These are phyloP conservation scores for Pyrocephalus nanus DNA, from an alignment of 2,797 vertebrate genomes.

Conservation along the genomic window DNA sequence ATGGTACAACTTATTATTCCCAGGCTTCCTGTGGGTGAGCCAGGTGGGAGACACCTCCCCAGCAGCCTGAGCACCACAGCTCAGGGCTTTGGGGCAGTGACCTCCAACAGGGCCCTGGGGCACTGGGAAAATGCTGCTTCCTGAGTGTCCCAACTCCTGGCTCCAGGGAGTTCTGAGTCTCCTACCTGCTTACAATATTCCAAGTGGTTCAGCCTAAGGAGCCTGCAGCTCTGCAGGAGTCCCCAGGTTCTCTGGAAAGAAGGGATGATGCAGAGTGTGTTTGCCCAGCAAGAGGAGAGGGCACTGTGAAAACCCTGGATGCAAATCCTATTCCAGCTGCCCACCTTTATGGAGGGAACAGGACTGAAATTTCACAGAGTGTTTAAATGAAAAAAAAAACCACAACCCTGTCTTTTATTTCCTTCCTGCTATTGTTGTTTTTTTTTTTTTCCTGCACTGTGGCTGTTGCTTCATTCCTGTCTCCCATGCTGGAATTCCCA, in stretches of 20 bases:
- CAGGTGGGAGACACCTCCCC: not conserved
- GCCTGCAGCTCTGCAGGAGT: not conserved
- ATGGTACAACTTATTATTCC: too few relatives aligned
- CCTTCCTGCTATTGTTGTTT: not conserved
- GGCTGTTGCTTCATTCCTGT: not conserved
- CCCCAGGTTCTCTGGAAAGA: not conserved
- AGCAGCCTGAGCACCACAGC: not conserved
- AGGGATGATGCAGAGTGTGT: not conserved
- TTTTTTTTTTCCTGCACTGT: not conserved
- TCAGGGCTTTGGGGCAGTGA: not conserved
- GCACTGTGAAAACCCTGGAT: not conserved
- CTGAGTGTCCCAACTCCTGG: not conserved
- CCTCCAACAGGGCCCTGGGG: not conserved
- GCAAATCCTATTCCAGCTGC: not conserved
- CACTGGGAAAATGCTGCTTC: not conserved
- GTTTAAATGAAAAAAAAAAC: not conserved
- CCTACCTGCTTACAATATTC: not conserved
- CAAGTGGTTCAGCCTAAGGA: not conserved
- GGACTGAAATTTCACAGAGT: accelerated
- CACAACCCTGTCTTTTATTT: not conserved
- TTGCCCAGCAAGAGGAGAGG: not conserved
- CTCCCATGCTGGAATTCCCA: not conserved
- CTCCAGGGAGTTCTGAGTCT: not conserved
- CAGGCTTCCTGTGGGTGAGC: not conserved
- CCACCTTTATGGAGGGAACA: not conserved